Percentiles rank a stretch among this genome's conserved stretches.
Conservation (phyloP, 2,888 invertebrate genomes). For the Cryptocheilus praepositus region DNA sequence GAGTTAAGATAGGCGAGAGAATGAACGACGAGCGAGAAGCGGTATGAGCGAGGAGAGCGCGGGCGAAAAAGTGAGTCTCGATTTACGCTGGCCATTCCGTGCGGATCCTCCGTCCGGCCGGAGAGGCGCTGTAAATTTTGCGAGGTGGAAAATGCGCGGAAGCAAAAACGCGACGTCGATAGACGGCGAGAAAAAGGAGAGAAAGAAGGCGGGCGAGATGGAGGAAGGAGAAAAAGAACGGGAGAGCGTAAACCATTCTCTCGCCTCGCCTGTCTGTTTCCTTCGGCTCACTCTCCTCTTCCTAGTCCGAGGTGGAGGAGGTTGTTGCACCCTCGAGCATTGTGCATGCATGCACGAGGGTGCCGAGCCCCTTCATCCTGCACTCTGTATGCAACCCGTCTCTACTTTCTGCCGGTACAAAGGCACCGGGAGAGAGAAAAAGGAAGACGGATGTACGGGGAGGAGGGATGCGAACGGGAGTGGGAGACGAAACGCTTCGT, state of each 20-base stretch:
- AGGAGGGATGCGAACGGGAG: too few species aligned
- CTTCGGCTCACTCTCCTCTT: constrained; percentile 26
- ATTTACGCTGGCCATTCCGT: too few species aligned
- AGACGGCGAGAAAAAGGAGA: too few species aligned
- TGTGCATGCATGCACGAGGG: constrained; percentile 53
- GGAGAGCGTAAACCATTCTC: constrained; percentile 8
- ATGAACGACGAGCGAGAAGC: constrained; percentile 16
- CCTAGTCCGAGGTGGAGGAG: constrained; percentile 48
- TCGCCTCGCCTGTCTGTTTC: constrained; percentile 13
- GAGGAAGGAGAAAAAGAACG: too few species aligned
- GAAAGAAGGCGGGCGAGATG: too few species aligned
- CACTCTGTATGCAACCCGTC: constrained; percentile 47
- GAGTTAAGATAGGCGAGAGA: too few species aligned
- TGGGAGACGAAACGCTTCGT: constrained; percentile 18
- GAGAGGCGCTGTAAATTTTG: too few species aligned
- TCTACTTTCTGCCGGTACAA: constrained; percentile 37
- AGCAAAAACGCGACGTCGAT: too few species aligned
- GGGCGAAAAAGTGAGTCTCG: too few species aligned
- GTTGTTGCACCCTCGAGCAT: constrained; percentile 58
- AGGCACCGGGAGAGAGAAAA: constrained; percentile 22
- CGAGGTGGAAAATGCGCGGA: too few species aligned
- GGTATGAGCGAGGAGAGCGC: background rate
- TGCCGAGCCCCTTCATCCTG: constrained; percentile 42
- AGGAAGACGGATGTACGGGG: background rate
- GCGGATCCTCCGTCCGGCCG: too few species aligned